Evolutionary conservation across 1,140 invertebrate genomes (phyloP).

Genomic region (Drosophila ficusphila): DNA sequence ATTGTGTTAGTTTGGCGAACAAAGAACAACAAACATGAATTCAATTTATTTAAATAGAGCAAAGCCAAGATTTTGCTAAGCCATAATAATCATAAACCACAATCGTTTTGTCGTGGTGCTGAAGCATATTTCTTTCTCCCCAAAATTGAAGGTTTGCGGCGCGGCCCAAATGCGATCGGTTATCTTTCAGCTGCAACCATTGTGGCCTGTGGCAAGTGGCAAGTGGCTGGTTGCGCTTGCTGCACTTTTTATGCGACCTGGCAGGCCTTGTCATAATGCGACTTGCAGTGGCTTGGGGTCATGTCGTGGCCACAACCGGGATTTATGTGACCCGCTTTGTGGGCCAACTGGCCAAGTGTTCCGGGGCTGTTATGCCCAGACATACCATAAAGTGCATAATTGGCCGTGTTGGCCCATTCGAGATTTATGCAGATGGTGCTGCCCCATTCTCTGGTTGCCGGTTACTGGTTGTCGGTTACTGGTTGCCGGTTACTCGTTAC

Average conservation of each 20-base stretch:
- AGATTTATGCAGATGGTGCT: slow-evolving; percentile 64
- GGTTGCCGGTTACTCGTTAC: neutral
- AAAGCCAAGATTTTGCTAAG: neutral
- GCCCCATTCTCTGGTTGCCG: neutral
- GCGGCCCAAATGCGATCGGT: slow-evolving; percentile 9
- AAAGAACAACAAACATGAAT: neutral
- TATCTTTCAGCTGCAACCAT: slow-evolving; percentile 20
- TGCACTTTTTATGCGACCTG: slow-evolving; percentile 18
- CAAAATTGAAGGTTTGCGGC: slow-evolving; percentile 25
- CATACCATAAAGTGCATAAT: slow-evolving; percentile 77
- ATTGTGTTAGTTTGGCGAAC: neutral
- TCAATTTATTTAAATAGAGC: neutral
- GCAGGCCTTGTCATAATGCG: slow-evolving; percentile 69
- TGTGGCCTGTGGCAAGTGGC: slow-evolving; percentile 44
- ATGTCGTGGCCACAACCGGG: slow-evolving; percentile 30
- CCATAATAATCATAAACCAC: no score
- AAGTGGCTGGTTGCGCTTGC: no score
- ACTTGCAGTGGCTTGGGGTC: slow-evolving; percentile 51
- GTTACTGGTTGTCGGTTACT: no score
- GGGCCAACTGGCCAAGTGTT: slow-evolving; percentile 45
- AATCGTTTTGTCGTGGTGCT: neutral
- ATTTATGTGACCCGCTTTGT: slow-evolving; percentile 67
- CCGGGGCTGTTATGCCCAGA: slow-evolving; percentile 17
- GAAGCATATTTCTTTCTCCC: neutral
- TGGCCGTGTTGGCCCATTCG: slow-evolving; percentile 62